Evolutionary conservation across 2,888 invertebrate genomes (phyloP).

Genomic region (Amphipyra berbera): DNA sequence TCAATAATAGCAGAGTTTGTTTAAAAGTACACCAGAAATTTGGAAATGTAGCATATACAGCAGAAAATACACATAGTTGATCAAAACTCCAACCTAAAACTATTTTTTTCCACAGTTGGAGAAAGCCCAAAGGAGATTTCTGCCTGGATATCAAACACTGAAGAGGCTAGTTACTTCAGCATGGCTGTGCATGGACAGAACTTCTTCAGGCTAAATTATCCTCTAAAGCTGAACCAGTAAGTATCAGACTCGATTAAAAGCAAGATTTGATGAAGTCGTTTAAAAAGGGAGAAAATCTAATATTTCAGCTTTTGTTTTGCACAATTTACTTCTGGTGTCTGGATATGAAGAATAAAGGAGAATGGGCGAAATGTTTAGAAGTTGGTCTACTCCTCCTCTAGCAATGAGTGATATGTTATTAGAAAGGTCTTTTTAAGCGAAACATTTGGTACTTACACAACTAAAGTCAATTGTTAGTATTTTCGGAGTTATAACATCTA

Average conservation of each 20-base stretch:
- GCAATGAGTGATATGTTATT: too few species aligned
- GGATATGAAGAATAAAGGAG: background rate
- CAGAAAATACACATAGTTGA: too few species aligned
- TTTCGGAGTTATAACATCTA: too few species aligned
- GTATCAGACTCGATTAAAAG: conserved; percentile 50
- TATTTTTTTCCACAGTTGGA: conserved; percentile 88
- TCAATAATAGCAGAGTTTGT: too few species aligned
- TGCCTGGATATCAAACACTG: conserved; percentile 94
- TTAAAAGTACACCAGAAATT: too few species aligned
- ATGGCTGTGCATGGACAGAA: conserved; percentile 95
- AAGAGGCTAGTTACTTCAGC: conserved; percentile 95
- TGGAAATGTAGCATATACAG: too few species aligned
- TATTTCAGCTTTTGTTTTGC: background rate
- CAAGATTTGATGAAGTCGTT: background rate
- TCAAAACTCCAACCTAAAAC: background rate
- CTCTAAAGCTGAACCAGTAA: conserved; percentile 85
- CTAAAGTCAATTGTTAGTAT: too few species aligned
- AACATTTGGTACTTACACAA: too few species aligned
- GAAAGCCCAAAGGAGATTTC: conserved; percentile 93
- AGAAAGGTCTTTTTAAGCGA: too few species aligned
- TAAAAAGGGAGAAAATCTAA: background rate
- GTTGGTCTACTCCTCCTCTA: too few species aligned
- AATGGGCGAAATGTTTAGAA: too few species aligned
- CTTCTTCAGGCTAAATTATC: conserved; percentile 92
- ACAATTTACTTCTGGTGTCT: background rate